A percentile compares a stretch with the other conserved stretches of the same genome.
phyloP scores from a whole-genome alignment of 2,888 invertebrate genomes.

The Nemapogon koenigi region DNA sequence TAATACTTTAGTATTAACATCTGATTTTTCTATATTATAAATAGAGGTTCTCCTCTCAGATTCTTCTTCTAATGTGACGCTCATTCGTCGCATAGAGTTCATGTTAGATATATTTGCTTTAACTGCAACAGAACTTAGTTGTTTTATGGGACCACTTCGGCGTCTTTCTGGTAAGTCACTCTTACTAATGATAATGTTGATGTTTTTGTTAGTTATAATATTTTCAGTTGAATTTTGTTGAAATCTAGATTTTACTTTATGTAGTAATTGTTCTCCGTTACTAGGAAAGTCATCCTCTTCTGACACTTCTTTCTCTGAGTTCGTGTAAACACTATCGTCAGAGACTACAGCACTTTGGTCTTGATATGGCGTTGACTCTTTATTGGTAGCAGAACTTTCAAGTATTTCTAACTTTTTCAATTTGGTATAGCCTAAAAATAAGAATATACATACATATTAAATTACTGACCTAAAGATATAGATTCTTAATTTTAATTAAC shows the following conservation, averaged over 20 bases:
- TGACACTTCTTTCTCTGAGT: conserved; percentile 51
- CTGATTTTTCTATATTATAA: conserved; percentile 18
- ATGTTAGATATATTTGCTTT: conserved; percentile 4
- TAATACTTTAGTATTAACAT: conserved; percentile 24
- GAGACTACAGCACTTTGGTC: conserved; percentile 1
- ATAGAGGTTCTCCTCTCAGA: conserved; percentile 7
- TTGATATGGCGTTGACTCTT: conserved; percentile 24
- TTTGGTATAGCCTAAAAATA: conserved; percentile 63
- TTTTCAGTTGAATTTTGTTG: conserved; percentile 21
- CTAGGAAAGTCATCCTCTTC: conserved; percentile 39
- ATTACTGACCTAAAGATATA: too few relatives aligned
- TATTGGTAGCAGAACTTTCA: conserved; percentile 42
- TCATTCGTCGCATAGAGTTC: conserved; percentile 15
- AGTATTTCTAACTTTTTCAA: conserved; percentile 59
- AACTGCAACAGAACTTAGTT: not conserved
- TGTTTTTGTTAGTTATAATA: conserved; percentile 30
- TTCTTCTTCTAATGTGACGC: conserved; percentile 20
- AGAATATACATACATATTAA: conserved; percentile 12
- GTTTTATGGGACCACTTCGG: conserved; percentile 6
- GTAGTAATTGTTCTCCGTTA: conserved; percentile 30
- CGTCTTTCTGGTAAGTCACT: conserved; percentile 2
- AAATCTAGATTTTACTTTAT: conserved; percentile 31
- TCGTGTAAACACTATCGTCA: conserved; percentile 46
- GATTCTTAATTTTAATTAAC: too few relatives aligned
- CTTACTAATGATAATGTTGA: conserved; percentile 16